Percentiles rank a stretch among this genome's conserved stretches.
Evolutionary conservation across 2,888 invertebrate species (phyloP).

Genomic region (Bedellia somnulentella): DNA sequence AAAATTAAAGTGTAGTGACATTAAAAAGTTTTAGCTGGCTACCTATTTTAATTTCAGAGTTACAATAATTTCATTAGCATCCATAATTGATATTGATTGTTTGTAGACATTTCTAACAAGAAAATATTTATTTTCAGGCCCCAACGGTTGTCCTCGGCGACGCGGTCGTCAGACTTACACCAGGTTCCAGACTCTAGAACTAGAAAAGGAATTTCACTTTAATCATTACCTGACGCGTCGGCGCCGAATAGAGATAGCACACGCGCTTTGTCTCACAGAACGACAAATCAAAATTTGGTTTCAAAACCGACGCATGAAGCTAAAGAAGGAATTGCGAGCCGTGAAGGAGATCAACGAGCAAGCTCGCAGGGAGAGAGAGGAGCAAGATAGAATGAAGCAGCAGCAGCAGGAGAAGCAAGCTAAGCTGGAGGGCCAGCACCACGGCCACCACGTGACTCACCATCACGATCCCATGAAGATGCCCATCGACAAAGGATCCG

Average conservation of each 20-base stretch:
- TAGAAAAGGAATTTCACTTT: conserved; percentile 98
- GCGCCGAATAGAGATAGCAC: conserved; percentile 95
- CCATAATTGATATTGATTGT: no score
- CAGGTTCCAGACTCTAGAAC: conserved; percentile 95
- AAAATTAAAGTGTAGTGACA: conserved; percentile 58
- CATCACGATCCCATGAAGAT: conserved; percentile 74
- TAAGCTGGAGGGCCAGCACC: conserved; percentile 73
- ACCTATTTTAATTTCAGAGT: no score
- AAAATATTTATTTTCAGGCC: conserved; percentile 78
- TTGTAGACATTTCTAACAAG: no score
- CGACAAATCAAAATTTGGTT: conserved; percentile 97
- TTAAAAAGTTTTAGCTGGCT: no score
- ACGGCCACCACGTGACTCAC: conserved; percentile 68
- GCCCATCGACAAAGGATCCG: conserved; percentile 73
- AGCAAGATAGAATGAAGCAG: conserved; percentile 89
- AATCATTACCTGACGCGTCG: conserved; percentile 96
- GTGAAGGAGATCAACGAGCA: conserved; percentile 95
- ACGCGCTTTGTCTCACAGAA: conserved; percentile 93
- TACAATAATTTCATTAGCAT: no score
- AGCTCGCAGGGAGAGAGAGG: conserved; percentile 86
- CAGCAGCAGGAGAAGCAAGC: conserved; percentile 87
- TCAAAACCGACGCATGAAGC: conserved; percentile 95
- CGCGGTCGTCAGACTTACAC: conserved; percentile 97
- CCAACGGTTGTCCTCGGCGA: conserved; percentile 92
- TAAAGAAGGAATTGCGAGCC: conserved; percentile 92